These are phyloP conservation scores for Philaenus spumarius DNA, from an alignment of 1,140 invertebrate species.

Conservation along the genomic window DNA sequence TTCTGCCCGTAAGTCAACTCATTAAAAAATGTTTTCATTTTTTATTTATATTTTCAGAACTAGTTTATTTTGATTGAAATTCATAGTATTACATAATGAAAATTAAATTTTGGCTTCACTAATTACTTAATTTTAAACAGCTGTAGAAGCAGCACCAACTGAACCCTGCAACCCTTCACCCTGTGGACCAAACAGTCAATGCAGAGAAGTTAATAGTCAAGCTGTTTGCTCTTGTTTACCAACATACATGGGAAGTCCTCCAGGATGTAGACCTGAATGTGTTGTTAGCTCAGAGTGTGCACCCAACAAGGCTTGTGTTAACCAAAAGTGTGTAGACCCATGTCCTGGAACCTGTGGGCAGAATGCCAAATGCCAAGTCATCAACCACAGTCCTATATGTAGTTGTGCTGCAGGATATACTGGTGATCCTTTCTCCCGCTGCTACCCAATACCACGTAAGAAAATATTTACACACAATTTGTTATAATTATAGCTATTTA, in stretches of 20 bases:
- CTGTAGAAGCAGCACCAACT: constrained; percentile 28
- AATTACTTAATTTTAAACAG: too few species aligned
- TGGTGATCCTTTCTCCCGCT: constrained; percentile 61
- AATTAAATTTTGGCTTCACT: too few species aligned
- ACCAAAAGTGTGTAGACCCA: constrained; percentile 45
- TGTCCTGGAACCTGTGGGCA: constrained; percentile 47
- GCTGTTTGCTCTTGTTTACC: constrained; percentile 47
- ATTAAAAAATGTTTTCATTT: background rate
- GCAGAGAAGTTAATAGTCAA: constrained; percentile 52
- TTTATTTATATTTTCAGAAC: background rate
- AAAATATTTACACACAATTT: background rate
- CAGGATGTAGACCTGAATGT: constrained; percentile 46
- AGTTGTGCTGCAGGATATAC: constrained; percentile 55
- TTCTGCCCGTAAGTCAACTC: constrained; percentile 8
- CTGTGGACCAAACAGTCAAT: constrained; percentile 53
- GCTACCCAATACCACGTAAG: constrained; percentile 30
- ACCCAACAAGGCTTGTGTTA: constrained; percentile 41
- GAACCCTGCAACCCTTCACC: constrained; percentile 48
- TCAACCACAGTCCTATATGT: constrained; percentile 72
- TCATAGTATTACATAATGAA: too few species aligned
- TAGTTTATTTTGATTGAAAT: too few species aligned
- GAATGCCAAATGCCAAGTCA: constrained; percentile 57
- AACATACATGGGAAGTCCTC: constrained; percentile 42
- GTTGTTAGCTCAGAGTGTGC: constrained; percentile 43
- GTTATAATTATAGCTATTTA: background rate